Evolutionary conservation across 2,888 invertebrate species (phyloP).

Genomic region (Argyresthia goedartella): DNA sequence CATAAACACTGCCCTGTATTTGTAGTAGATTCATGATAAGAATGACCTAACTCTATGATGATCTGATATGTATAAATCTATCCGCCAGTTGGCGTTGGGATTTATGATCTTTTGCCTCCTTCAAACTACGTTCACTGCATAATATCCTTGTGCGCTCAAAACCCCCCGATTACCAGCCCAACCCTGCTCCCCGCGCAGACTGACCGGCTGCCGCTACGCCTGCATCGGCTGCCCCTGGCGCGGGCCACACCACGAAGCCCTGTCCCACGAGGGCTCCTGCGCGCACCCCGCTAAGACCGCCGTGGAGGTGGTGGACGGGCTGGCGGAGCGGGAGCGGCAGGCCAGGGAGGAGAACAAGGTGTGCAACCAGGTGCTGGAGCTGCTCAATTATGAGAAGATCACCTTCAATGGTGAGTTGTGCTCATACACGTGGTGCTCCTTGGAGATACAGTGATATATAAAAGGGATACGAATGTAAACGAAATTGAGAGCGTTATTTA

Average conservation of each 20-base stretch:
- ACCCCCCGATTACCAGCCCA: not conserved
- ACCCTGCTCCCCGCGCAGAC: conserved; percentile 54
- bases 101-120: too few relatives aligned
- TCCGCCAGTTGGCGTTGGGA: too few relatives aligned
- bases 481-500: too few relatives aligned
- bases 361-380: conserved; percentile 84
- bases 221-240: conserved; percentile 94
- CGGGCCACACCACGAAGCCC: conserved; percentile 87
- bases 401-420: conserved; percentile 89
- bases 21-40: too few relatives aligned
- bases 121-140: too few relatives aligned
- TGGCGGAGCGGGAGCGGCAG: conserved; percentile 80
- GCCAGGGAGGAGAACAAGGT: conserved; percentile 78
- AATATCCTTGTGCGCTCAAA: too few relatives aligned
- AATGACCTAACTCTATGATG: too few relatives aligned
- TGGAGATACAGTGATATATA: too few relatives aligned
- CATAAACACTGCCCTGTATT: too few relatives aligned
- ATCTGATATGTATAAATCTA: too few relatives aligned
- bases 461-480: too few relatives aligned
- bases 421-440: too few relatives aligned
- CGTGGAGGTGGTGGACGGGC: conserved; percentile 85
- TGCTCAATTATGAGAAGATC: conserved; percentile 94
- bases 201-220: conserved; percentile 82
- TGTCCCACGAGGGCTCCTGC: conserved; percentile 84
- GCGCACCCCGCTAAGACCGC: conserved; percentile 86